Base-by-base conservation (phyloP, 2,888 invertebrate species). In the Athalia rosae region DNA sequence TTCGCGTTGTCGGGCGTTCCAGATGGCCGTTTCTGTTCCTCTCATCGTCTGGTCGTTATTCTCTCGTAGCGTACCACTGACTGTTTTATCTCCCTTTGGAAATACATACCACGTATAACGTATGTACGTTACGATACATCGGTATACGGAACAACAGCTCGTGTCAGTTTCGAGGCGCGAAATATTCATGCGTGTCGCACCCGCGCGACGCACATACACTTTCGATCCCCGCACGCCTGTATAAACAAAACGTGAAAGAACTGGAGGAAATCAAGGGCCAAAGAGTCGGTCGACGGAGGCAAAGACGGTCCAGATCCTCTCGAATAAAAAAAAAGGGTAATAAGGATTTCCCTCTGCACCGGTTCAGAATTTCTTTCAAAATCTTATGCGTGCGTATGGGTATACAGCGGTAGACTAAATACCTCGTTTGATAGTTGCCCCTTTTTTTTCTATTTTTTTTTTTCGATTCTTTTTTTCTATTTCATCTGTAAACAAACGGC, bases 21-120 rank as follows among this genome's bases (percentile, higher is more conserved):
- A 69, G 69, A 69, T 69, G 69, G 69, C 69, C 50, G 28, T 67
- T 28, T 67, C 50, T 67, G 15, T 15, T 53, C 41, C 41, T 53
- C 67, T 48, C 64, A 41, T n/a, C 45, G 48, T 53, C 67, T 53
- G 53, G 67, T 67, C 67, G 53, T 67, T 67, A 67, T 67, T 62
- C 7, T 61, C n/a, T 58, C 58, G 4, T 58, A 5, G 4, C 28
- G 7, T 41, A 4, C 58, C 58, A n/a, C 58, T 15, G 11, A 71
- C 71, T 71, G 71, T 56, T 71, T 71, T 71, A 71, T 71, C 71
- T 71, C 71, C 53, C n/a, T 48, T 71, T 56, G 13, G 53, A 53
- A 53, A 53, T 9, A 53, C 53, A 53, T 61, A 28, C 28, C n/a
- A n/a, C n/a, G n/a, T n/a, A n/a, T n/a, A n/a, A n/a, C n/a, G n/a